Evolutionary conservation across 2,797 vertebrate species (phyloP).

Genomic region (Nyctibius grandis): DNA sequence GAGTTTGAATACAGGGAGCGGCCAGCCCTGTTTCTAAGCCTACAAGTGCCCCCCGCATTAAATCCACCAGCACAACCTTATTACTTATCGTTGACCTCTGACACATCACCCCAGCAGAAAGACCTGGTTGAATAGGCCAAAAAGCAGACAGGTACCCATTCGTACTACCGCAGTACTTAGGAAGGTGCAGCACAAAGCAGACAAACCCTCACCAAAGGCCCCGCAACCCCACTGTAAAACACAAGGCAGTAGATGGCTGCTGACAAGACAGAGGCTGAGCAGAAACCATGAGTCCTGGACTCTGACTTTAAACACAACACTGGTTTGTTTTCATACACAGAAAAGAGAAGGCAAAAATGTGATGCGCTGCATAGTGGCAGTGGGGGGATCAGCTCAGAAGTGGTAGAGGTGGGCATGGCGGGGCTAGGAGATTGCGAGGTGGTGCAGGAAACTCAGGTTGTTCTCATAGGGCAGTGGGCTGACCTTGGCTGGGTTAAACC

Average conservation of each 20-base stretch:
- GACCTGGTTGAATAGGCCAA: not conserved
- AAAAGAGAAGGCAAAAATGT: slow-evolving; percentile 43
- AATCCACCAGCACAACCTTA: not conserved
- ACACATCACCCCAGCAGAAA: rapidly evolving
- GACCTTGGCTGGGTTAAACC: slow-evolving; percentile 76
- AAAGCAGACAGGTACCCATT: no score
- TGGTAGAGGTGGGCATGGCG: slow-evolving; percentile 85
- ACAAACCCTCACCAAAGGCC: rapidly evolving
- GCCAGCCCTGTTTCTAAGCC: not conserved
- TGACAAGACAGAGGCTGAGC: rapidly evolving
- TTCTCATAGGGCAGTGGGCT: slow-evolving; percentile 84
- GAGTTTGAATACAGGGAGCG: not conserved
- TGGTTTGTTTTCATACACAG: rapidly evolving
- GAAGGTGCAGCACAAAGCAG: not conserved
- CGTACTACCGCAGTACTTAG: rapidly evolving
- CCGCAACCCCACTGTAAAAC: not conserved
- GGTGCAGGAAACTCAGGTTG: slow-evolving; percentile 83
- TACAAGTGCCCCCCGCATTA: rapidly evolving
- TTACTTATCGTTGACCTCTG: rapidly evolving
- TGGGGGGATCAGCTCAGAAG: slow-evolving; percentile 90
- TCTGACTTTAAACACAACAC: rapidly evolving
- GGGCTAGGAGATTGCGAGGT: slow-evolving; percentile 72
- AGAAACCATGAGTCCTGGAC: rapidly evolving
- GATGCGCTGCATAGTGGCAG: slow-evolving; percentile 97
- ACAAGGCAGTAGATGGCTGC: no score